Evolutionary conservation across 2,113 vertebrate genomes (phyloP).

Genomic region (Hydrochoerus hydrochaeris): DNA sequence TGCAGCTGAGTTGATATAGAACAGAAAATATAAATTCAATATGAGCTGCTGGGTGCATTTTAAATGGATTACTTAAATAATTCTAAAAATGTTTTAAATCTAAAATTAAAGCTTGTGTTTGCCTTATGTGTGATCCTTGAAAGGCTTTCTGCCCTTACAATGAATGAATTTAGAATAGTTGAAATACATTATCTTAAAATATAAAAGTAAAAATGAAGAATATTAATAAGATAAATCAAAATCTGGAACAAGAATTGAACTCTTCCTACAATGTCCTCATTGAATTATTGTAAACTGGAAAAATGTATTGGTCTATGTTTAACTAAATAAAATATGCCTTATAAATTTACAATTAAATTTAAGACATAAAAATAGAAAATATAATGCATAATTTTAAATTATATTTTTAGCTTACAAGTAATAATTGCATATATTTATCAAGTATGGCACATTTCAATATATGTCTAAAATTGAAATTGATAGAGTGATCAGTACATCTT

Average conservation of each 20-base stretch:
- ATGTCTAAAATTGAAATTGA: background rate
- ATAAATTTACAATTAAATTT: background rate
- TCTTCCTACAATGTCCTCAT: background rate
- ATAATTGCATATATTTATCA: background rate
- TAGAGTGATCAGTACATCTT: background rate
- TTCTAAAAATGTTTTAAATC: slow-evolving; percentile 12
- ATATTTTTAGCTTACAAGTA: background rate
- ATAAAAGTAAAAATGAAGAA: background rate
- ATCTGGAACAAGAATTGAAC: background rate
- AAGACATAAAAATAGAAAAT: background rate
- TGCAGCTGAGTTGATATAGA: background rate
- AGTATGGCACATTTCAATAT: background rate
- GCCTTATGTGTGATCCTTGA: background rate
- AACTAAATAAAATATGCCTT: background rate
- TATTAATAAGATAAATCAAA: slow-evolving; percentile 7
- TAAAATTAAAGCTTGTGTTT: slow-evolving; percentile 43
- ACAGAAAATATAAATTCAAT: background rate
- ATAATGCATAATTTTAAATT: background rate
- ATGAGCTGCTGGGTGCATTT: background rate
- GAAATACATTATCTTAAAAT: slow-evolving; percentile 24
- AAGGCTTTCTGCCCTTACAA: background rate
- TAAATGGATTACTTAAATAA: slow-evolving; percentile 46
- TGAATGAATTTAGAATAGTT: slow-evolving; percentile 48
- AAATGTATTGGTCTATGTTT: background rate
- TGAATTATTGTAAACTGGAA: background rate